Conservation (phyloP, 2,888 invertebrate genomes). For the Timema podura region DNA sequence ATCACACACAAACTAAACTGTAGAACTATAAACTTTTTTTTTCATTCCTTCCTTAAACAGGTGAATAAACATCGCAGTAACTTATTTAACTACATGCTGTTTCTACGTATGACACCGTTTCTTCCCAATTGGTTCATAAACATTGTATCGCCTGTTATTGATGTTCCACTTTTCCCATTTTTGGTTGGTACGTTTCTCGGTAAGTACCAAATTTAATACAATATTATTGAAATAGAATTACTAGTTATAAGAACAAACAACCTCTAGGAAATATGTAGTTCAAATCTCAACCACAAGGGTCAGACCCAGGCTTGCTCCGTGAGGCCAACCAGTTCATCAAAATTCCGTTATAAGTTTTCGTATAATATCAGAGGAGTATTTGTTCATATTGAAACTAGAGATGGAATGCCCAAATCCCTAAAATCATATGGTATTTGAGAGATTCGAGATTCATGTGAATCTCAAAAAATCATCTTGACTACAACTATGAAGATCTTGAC, state of each 20-base stretch:
- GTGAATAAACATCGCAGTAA: constrained; percentile 76
- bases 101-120: constrained; percentile 94
- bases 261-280: not conserved
- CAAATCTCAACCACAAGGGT: not conserved
- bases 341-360: too few relatives aligned
- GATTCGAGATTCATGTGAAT: too few relatives aligned
- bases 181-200: constrained; percentile 93
- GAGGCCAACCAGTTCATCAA: not conserved
- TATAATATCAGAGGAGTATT: too few relatives aligned
- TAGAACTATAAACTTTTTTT: too few relatives aligned
- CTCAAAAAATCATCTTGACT: too few relatives aligned
- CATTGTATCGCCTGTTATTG: constrained; percentile 92
- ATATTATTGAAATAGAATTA: not conserved
- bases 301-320: not conserved
- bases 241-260: not conserved
- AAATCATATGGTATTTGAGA: too few relatives aligned
- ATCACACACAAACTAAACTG: too few relatives aligned
- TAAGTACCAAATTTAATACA: constrained; percentile 42
- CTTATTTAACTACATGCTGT: constrained; percentile 93
- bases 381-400: too few relatives aligned
- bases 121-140: constrained; percentile 99
- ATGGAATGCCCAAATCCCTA: too few relatives aligned
- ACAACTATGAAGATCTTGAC: too few relatives aligned
- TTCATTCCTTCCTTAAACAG: constrained; percentile 35
- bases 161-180: constrained; percentile 89